Percentiles rank a stretch among this genome's conserved stretches.
These are phyloP conservation scores for Anthonomus grandis DNA, from an alignment of 1,140 invertebrate species.

Conservation along the genomic window DNA sequence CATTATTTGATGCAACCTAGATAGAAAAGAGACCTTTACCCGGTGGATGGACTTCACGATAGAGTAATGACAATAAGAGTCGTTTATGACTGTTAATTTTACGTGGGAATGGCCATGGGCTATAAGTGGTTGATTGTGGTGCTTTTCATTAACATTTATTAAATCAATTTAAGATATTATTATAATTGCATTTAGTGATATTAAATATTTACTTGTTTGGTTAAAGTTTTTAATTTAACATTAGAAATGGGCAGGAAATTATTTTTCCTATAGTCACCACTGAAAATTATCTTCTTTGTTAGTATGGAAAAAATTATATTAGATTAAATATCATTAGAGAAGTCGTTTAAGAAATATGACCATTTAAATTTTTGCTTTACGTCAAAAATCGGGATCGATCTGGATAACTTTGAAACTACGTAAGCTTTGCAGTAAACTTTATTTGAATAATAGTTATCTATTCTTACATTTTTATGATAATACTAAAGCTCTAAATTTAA, in stretches of 20 bases:
- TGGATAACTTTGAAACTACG: too few relatives aligned
- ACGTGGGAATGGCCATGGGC: conserved; percentile 28
- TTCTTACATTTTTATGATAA: too few relatives aligned
- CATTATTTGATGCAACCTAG: too few relatives aligned
- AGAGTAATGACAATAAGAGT: conserved; percentile 15
- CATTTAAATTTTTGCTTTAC: too few relatives aligned
- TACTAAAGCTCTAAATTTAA: too few relatives aligned
- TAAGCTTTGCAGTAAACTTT: too few relatives aligned
- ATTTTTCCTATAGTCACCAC: background rate
- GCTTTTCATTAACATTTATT: conserved; percentile 28
- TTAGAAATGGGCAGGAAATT: background rate
- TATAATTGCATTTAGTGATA: too few relatives aligned
- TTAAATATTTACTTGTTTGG: background rate
- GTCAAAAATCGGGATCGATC: too few relatives aligned
- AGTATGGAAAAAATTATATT: background rate
- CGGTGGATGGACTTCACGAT: conserved; percentile 15
- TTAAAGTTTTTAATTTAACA: background rate
- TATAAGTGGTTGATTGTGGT: too few relatives aligned
- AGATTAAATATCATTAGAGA: background rate
- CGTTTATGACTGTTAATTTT: conserved; percentile 3
- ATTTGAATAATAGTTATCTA: too few relatives aligned
- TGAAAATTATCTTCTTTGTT: background rate
- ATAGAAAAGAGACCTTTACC: background rate
- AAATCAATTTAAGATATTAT: conserved; percentile 22
- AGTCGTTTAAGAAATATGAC: background rate